Conservation (phyloP, 2,888 invertebrate genomes). For the Hylaea fasciaria region DNA sequence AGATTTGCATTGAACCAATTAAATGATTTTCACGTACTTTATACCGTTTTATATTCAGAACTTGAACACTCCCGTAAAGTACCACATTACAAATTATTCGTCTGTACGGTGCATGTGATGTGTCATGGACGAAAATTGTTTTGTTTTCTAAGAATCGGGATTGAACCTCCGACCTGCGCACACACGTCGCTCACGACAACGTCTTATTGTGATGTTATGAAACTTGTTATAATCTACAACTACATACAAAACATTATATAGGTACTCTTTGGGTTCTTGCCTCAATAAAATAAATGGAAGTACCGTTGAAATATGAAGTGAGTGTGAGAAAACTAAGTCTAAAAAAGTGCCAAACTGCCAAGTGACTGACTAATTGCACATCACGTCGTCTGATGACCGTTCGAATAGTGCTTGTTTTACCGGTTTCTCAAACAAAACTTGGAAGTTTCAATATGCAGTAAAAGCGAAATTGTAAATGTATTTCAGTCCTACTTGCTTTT, state of each 20-base stretch:
- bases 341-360: background rate
- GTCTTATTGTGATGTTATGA: constrained; percentile 45
- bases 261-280: background rate
- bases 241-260: too few species aligned
- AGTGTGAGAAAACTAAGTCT: background rate
- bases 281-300: background rate
- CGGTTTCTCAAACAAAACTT: constrained; percentile 2
- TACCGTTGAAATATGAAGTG: background rate
- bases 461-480: background rate
- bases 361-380: constrained; percentile 21
- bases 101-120: background rate
- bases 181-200: constrained; percentile 65
- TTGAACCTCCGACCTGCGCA: constrained; percentile 63
- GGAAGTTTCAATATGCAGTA: constrained; percentile 8
- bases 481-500: background rate
- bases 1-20: background rate
- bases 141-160: constrained; percentile 56
- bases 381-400: constrained; percentile 20
- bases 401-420: constrained; percentile 11
- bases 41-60: constrained; percentile 8
- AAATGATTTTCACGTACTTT: constrained; percentile 9
- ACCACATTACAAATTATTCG: constrained; percentile 1
- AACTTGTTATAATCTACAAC: constrained; percentile 6
- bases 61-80: background rate
- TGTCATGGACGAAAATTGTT: constrained; percentile 45